A percentile compares a stretch with the other conserved stretches of the same genome.
Conservation (phyloP, 2,888 invertebrate genomes). For the Leptopilina syphax region DNA sequence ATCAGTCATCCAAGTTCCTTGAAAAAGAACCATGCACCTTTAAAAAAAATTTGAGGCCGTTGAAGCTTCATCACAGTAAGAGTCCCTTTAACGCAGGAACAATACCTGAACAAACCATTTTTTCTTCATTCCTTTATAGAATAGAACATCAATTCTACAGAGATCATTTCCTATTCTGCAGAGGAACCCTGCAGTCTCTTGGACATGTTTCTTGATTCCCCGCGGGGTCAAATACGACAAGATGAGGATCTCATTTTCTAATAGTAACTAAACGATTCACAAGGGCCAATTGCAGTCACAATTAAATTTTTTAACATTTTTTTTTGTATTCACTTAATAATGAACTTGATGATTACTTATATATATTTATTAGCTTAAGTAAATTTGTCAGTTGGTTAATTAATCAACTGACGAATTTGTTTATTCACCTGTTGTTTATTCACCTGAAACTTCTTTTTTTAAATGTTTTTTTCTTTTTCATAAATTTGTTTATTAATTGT, state of each 20-base stretch:
- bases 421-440: too few relatives aligned
- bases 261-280: conserved; percentile 28
- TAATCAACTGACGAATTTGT: too few relatives aligned
- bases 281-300: not conserved
- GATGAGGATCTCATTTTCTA: conserved; percentile 40
- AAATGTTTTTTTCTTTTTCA: too few relatives aligned
- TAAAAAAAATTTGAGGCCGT: conserved; percentile 50
- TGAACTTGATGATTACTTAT: too few relatives aligned
- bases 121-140: conserved; percentile 47
- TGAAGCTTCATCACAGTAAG: conserved; percentile 66
- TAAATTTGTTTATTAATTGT: too few relatives aligned
- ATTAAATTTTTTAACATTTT: not conserved
- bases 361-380: too few relatives aligned
- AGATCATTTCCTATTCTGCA: conserved; percentile 36
- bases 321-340: not conserved
- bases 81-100: conserved; percentile 66
- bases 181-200: conserved; percentile 20
- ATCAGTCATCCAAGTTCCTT: conserved; percentile 63
- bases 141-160: conserved; percentile 43
- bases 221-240: conserved; percentile 62
- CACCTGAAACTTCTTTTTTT: too few relatives aligned
- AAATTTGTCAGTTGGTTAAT: too few relatives aligned
- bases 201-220: conserved; percentile 34
- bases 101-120: conserved; percentile 56
- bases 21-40: conserved; percentile 48